Percentiles rank a stretch among this genome's conserved stretches.
Conservation (phyloP, 2,113 vertebrate genomes). For the Etheostoma spectabile region DNA sequence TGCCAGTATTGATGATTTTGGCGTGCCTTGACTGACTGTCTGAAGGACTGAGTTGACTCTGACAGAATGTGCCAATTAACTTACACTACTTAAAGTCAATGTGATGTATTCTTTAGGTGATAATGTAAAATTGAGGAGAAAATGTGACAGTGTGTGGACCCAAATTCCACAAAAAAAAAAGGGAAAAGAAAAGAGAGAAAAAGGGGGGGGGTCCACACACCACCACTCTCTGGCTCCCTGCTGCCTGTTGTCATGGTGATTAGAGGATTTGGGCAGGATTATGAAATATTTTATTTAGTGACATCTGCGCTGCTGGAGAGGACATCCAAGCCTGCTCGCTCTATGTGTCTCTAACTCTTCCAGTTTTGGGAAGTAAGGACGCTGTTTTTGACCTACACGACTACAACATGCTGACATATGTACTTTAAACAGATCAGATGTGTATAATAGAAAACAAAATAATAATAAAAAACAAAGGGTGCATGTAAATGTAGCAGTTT, state of each 20-base stretch:
- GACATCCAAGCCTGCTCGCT: slow-evolving; percentile 64
- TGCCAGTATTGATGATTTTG: not conserved
- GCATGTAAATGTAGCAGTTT: not conserved
- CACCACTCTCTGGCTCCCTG: slow-evolving; percentile 76
- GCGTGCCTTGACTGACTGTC: not conserved
- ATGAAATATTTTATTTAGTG: slow-evolving; percentile 87
- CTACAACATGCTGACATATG: slow-evolving; percentile 41
- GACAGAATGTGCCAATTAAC: not conserved
- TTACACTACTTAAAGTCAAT: not conserved
- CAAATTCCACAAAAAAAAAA: slow-evolving; percentile 48
- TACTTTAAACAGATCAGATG: slow-evolving; percentile 13
- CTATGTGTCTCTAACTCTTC: slow-evolving; percentile 50
- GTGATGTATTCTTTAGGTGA: not conserved
- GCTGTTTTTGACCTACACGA: slow-evolving; percentile 39
- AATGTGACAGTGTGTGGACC: slow-evolving; percentile 13
- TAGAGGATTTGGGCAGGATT: slow-evolving; percentile 86
- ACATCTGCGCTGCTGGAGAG: slow-evolving; percentile 83
- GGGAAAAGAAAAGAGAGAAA: slow-evolving; percentile 17
- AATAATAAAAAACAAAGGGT: not conserved
- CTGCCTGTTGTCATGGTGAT: slow-evolving; percentile 89
- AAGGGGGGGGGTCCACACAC: slow-evolving; percentile 67
- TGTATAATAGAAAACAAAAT: not conserved
- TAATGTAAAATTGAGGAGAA: slow-evolving; percentile 2
- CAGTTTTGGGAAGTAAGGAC: slow-evolving; percentile 36
- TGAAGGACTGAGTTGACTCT: not conserved